A percentile compares a stretch with the other conserved stretches of the same genome.
phyloP scores from a whole-genome alignment of 2,888 invertebrate genomes.

The Saturnia japonica region DNA sequence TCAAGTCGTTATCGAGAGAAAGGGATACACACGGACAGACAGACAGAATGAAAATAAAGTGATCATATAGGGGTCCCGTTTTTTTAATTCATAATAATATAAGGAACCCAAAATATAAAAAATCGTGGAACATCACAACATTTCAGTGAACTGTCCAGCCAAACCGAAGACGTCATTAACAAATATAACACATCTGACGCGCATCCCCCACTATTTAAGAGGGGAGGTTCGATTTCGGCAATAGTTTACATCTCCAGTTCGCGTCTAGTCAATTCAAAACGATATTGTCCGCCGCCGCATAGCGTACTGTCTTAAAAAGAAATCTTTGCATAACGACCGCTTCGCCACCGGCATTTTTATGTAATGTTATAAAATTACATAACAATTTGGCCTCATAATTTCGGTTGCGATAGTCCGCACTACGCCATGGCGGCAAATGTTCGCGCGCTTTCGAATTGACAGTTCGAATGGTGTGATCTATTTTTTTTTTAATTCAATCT shows the following conservation, averaged over 20 bases:
- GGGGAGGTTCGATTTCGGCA: background rate
- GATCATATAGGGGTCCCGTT: no score
- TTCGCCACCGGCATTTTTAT: conserved; percentile 72
- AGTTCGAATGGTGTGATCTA: conserved; percentile 7
- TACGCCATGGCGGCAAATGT: conserved; percentile 58
- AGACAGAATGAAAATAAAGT: no score
- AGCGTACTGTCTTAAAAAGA: background rate
- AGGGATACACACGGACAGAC: no score
- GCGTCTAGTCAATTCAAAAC: background rate
- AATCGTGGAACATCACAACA: background rate
- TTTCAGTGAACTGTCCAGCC: background rate
- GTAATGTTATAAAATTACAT: conserved; percentile 74
- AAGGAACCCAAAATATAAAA: no score
- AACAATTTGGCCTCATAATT: conserved; percentile 77
- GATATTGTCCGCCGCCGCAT: conserved; percentile 1
- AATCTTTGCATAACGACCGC: conserved; percentile 6
- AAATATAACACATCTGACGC: background rate
- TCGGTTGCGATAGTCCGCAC: conserved; percentile 63
- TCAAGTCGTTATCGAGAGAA: no score
- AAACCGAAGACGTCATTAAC: background rate
- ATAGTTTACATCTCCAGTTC: background rate
- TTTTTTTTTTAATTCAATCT: background rate
- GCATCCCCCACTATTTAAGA: conserved; percentile 6
- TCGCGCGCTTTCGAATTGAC: conserved; percentile 52
- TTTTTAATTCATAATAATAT: no score